A percentile compares a stretch with the other conserved stretches of the same genome.
These are phyloP conservation scores for Melikaiella ostensackeni DNA, from an alignment of 2,888 invertebrate species.

Conservation along the genomic window DNA sequence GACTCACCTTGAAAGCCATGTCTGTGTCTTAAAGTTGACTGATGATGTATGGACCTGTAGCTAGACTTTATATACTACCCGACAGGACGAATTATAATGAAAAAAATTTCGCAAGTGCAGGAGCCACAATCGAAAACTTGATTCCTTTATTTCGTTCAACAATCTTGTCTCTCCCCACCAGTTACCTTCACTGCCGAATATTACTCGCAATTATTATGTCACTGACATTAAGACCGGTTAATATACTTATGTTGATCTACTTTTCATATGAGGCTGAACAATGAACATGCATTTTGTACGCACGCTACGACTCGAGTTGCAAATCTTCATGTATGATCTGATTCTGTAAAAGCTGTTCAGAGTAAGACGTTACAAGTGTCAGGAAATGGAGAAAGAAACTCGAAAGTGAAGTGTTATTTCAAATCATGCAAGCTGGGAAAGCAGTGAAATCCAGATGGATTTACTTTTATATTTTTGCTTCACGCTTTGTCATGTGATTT, in stretches of 20 bases:
- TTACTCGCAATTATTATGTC: constrained; percentile 29
- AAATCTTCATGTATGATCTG: constrained; percentile 25
- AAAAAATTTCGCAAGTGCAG: constrained; percentile 4
- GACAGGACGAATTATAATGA: background rate
- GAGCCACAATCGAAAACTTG: constrained; percentile 19
- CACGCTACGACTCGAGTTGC: constrained; percentile 8
- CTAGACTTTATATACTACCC: constrained; percentile 11
- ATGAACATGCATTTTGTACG: constrained; percentile 3
- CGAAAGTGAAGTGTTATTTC: background rate
- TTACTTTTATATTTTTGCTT: background rate
- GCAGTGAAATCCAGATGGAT: background rate
- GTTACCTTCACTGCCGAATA: constrained; percentile 14
- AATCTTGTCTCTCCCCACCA: background rate
- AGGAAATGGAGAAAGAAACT: background rate
- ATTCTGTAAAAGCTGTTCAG: background rate
- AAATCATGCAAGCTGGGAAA: background rate
- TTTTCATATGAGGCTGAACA: constrained; percentile 19
- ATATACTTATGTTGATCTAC: constrained; percentile 11
- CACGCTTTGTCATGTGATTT: background rate
- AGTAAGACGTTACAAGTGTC: background rate
- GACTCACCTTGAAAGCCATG: constrained; percentile 17
- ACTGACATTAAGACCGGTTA: constrained; percentile 27
- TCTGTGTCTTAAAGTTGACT: constrained; percentile 13
- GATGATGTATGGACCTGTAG: constrained; percentile 3
- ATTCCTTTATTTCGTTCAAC: constrained; percentile 18